Evolutionary conservation across 2,113 vertebrate species (phyloP).

Genomic region (Rhinoptilus africanus): DNA sequence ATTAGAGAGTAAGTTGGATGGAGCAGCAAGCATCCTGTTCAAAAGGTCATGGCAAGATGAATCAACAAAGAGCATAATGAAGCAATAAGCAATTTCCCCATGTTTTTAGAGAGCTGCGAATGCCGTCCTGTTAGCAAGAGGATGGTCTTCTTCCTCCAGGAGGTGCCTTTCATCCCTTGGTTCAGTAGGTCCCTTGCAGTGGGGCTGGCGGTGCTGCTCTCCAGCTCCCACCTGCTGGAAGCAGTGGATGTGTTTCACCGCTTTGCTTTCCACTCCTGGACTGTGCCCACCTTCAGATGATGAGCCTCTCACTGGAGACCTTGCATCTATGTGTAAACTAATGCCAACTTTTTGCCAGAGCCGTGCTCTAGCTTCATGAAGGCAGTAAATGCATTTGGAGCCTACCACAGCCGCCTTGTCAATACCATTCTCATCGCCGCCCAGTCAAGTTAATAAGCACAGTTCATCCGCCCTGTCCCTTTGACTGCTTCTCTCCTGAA

Average conservation of each 20-base stretch:
- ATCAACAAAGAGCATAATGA: not conserved
- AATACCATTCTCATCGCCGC: conserved; percentile 9
- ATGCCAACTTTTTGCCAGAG: not conserved
- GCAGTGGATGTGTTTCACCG: not conserved
- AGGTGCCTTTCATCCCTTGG: not conserved
- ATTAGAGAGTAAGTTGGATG: not conserved
- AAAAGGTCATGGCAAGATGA: not conserved
- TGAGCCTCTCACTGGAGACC: not conserved
- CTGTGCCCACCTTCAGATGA: not conserved
- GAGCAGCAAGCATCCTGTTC: not conserved
- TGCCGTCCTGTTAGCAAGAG: fast-evolving
- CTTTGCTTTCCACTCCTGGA: not conserved
- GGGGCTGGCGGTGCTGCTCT: not conserved
- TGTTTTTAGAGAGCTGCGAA: fast-evolving
- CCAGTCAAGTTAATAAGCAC: conserved; percentile 61
- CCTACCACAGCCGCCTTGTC: not conserved
- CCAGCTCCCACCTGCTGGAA: not conserved
- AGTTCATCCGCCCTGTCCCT: conserved; percentile 60
- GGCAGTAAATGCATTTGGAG: not conserved
- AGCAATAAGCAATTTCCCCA: fast-evolving
- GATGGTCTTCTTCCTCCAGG: not conserved
- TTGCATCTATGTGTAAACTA: not conserved
- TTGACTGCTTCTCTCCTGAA: conserved; percentile 54
- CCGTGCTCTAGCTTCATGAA: not conserved
- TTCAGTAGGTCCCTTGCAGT: not conserved